Percentiles rank a stretch among this genome's conserved stretches.
These are phyloP conservation scores for Chelon auratus DNA, from an alignment of 2,797 vertebrate genomes.

Conservation along the genomic window DNA sequence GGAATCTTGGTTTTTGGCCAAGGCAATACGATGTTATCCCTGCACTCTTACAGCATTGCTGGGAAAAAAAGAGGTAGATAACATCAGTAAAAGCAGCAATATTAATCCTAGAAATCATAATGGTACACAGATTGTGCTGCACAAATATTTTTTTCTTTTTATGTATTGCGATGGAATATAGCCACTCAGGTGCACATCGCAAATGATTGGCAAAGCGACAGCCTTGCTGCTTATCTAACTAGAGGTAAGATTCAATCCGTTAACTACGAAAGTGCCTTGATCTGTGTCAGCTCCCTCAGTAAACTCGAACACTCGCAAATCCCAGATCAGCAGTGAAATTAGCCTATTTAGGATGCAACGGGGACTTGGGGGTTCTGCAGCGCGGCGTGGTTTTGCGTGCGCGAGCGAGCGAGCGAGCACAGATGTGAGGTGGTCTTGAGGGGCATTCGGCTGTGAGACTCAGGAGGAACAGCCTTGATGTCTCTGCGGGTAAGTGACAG, in stretches of 20 bases:
- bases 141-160: neutral
- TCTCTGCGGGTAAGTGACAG: constrained; percentile 65
- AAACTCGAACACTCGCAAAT: constrained; percentile 76
- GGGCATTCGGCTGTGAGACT: constrained; percentile 31
- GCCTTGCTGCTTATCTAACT: constrained; percentile 53
- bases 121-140: neutral
- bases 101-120: constrained; percentile 26
- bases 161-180: neutral
- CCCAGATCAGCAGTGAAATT: constrained; percentile 86
- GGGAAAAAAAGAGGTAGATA: constrained; percentile 26
- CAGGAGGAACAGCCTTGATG: constrained; percentile 57
- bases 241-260: constrained; percentile 64
- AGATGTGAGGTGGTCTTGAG: constrained; percentile 39
- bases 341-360: constrained; percentile 77
- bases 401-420: constrained; percentile 18
- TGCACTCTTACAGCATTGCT: constrained; percentile 40
- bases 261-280: constrained; percentile 55
- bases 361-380: constrained; percentile 49
- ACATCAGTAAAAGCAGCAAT: neutral
- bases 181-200: neutral
- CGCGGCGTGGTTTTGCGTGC: constrained; percentile 18
- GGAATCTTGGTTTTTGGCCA: constrained; percentile 65
- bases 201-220: constrained; percentile 51
- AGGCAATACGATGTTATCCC: constrained; percentile 62
- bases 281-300: constrained; percentile 80